Evolutionary conservation across 2,113 vertebrate species (phyloP).

Genomic region (Rallus limicola): DNA sequence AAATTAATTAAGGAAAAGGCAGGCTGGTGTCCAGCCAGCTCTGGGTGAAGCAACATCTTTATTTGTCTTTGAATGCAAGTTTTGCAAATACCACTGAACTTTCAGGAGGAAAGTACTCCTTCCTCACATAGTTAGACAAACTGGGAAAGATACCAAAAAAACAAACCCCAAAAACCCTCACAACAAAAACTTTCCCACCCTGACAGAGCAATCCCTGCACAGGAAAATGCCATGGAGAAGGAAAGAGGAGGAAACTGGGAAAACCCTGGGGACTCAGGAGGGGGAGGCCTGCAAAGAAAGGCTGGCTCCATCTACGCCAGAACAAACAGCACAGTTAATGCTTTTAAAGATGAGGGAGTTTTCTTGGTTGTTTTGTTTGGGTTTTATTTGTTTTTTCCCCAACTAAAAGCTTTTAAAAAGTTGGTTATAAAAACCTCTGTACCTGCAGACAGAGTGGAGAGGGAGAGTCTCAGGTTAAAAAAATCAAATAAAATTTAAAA

Average conservation of each 20-base stretch:
- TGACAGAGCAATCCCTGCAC: not conserved
- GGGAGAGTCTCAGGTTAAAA: not conserved
- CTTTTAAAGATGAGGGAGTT: not conserved
- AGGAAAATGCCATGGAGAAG: not conserved
- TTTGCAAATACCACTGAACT: not conserved
- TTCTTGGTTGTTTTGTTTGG: not conserved
- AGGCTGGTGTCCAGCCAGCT: not conserved
- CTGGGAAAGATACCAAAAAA: not conserved
- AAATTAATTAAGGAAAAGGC: not conserved
- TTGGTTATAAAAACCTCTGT: not conserved
- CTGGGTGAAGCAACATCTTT: not conserved
- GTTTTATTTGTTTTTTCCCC: too few relatives aligned
- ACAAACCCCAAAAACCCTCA: not conserved
- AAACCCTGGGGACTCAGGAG: not conserved
- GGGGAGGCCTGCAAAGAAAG: not conserved
- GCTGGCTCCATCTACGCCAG: not conserved
- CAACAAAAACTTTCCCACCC: fast-evolving
- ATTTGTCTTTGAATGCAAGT: not conserved
- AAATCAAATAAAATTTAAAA: not conserved
- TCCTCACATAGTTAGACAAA: not conserved
- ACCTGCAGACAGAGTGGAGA: not conserved
- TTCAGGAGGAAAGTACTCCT: not conserved
- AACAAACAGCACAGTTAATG: not conserved
- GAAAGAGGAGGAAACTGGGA: not conserved
- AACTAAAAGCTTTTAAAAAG: not conserved